phyloP scores from a whole-genome alignment of 2,797 vertebrate genomes.

The Enteromius trimaculatus region DNA sequence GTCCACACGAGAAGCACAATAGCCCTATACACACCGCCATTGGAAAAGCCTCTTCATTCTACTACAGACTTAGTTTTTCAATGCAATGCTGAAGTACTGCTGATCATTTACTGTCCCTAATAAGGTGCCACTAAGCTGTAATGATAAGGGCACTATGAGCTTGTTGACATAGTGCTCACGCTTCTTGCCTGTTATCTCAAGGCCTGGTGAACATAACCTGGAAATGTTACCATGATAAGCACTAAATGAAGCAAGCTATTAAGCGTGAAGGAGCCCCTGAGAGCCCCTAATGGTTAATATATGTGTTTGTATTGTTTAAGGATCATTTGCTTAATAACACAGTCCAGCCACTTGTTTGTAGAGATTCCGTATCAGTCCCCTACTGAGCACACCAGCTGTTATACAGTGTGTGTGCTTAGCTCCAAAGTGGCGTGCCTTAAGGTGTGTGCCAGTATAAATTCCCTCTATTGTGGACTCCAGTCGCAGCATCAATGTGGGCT shows the following conservation, averaged over 20 bases:
- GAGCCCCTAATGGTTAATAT: slow-evolving; percentile 41
- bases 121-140: slow-evolving; percentile 43
- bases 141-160: slow-evolving; percentile 55
- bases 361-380: slow-evolving; percentile 58
- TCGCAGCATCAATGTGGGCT: background rate
- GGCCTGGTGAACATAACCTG: slow-evolving; percentile 53
- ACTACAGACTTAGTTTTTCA: background rate
- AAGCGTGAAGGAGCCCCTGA: slow-evolving; percentile 46
- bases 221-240: slow-evolving; percentile 65
- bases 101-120: slow-evolving; percentile 44
- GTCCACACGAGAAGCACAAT: background rate
- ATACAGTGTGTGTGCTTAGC: slow-evolving; percentile 23
- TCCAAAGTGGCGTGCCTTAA: slow-evolving; percentile 32
- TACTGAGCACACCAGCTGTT: slow-evolving; percentile 58
- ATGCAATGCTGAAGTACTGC: slow-evolving; percentile 23
- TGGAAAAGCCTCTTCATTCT: slow-evolving; percentile 10
- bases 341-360: slow-evolving; percentile 51
- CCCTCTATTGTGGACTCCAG: slow-evolving; percentile 48
- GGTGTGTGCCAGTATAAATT: slow-evolving; percentile 23
- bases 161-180: slow-evolving; percentile 58
- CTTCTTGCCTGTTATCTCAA: slow-evolving; percentile 57
- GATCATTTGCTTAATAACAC: slow-evolving; percentile 55
- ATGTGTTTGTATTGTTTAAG: slow-evolving; percentile 46
- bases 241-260: slow-evolving; percentile 54
- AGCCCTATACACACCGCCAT: background rate